Percentiles rank a stretch among this genome's conserved stretches.
These are phyloP conservation scores for Ceratina australensis DNA, from an alignment of 1,140 invertebrate genomes.

Conservation along the genomic window DNA sequence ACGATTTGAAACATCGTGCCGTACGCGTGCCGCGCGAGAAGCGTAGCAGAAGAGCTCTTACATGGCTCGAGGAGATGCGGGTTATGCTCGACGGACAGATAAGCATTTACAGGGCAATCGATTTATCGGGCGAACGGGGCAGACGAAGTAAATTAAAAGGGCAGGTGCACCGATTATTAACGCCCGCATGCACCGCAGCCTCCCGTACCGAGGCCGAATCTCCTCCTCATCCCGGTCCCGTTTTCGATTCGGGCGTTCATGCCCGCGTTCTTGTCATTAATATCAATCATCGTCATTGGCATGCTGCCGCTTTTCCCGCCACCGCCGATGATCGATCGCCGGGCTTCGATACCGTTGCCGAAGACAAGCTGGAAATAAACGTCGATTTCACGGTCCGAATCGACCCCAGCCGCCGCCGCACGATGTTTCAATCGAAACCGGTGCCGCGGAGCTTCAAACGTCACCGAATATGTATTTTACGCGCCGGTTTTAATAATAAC, in stretches of 20 bases:
- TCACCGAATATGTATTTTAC: too few species aligned
- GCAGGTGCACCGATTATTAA: conserved; percentile 62
- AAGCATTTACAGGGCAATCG: conserved; percentile 66
- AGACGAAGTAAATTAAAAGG: conserved; percentile 65
- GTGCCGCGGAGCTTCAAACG: background rate
- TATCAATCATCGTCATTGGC: conserved; percentile 63
- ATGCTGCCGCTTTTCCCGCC: conserved; percentile 40
- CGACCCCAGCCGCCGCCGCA: background rate
- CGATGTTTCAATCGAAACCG: background rate
- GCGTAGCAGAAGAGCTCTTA: too few species aligned
- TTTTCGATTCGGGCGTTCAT: background rate
- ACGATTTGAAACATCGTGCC: too few species aligned
- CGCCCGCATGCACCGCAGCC: conserved; percentile 40
- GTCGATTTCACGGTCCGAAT: conserved; percentile 28
- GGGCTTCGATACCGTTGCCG: conserved; percentile 19
- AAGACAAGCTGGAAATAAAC: conserved; percentile 35
- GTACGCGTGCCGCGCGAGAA: too few species aligned
- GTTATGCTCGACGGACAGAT: conserved; percentile 60
- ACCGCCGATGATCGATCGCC: conserved; percentile 33
- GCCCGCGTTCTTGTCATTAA: conserved; percentile 52
- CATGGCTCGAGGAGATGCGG: conserved; percentile 15
- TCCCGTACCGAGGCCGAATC: background rate
- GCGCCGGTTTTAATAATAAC: conserved; percentile 26
- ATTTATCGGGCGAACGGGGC: conserved; percentile 39
- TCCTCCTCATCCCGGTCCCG: background rate